These are phyloP conservation scores for Phyllotis vaccarum DNA, from an alignment of 2,797 vertebrate genomes.

Conservation along the genomic window DNA sequence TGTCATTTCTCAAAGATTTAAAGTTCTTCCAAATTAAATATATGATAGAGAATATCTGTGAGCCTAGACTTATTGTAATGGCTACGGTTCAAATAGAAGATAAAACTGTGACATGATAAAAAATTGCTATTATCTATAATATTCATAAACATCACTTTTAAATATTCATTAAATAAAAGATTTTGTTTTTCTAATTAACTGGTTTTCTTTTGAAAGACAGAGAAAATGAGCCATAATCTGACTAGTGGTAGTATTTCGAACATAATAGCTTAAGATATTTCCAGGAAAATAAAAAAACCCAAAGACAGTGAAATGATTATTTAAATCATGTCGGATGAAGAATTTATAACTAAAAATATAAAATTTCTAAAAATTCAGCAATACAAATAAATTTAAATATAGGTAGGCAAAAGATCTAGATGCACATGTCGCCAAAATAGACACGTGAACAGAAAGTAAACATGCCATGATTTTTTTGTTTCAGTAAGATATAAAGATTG, in stretches of 20 bases:
- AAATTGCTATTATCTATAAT: slow-evolving; percentile 80
- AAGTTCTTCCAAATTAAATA: slow-evolving; percentile 88
- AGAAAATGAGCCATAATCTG: not conserved
- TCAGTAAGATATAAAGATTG: not conserved
- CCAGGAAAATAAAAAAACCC: slow-evolving; percentile 52
- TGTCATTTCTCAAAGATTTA: slow-evolving; percentile 89
- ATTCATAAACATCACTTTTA: slow-evolving; percentile 76
- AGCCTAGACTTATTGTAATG: slow-evolving; percentile 84
- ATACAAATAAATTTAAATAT: slow-evolving; percentile 18
- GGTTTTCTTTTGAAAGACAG: slow-evolving; percentile 50
- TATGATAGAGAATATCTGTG: slow-evolving; percentile 85
- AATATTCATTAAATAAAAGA: slow-evolving; percentile 66
- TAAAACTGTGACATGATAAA: slow-evolving; percentile 78
- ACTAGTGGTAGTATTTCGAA: slow-evolving; percentile 32
- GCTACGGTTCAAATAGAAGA: slow-evolving; percentile 85
- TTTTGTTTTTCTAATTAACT: slow-evolving; percentile 58
- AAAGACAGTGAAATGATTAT: slow-evolving; percentile 10
- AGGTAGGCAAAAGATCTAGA: not conserved
- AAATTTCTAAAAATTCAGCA: slow-evolving; percentile 42
- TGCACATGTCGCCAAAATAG: not conserved
- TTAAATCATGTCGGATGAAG: not conserved
- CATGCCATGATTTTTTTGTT: not conserved
- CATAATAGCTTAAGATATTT: slow-evolving; percentile 27
- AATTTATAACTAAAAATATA: not conserved
- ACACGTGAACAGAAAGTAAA: not conserved